Conservation (phyloP, 2,797 vertebrate species). For the Cuculus canorus region DNA sequence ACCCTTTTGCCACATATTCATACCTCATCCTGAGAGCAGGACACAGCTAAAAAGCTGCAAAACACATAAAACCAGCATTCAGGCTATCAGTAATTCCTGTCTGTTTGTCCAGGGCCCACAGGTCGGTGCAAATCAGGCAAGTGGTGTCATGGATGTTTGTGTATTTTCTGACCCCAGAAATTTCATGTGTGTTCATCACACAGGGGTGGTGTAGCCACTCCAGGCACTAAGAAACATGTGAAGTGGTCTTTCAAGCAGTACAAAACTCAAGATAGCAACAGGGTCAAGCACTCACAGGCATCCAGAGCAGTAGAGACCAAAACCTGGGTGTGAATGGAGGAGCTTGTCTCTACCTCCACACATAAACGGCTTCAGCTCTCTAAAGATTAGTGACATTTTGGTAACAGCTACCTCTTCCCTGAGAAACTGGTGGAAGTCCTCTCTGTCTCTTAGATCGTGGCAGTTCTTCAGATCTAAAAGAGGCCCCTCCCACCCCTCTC, state of each 20-base stretch:
- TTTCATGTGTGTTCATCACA: not conserved
- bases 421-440: not conserved
- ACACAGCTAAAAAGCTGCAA: not conserved
- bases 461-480: not conserved
- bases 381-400: not conserved
- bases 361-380: not conserved
- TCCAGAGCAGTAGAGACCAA: not conserved
- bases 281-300: not conserved
- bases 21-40: not conserved
- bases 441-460: not conserved
- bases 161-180: not conserved
- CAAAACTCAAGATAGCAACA: not conserved
- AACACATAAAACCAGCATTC: not conserved
- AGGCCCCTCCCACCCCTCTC: not conserved
- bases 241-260: not conserved
- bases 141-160: accelerated
- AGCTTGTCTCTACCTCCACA: accelerated
- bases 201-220: not conserved
- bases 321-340: not conserved
- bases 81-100: not conserved
- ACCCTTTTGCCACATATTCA: not conserved
- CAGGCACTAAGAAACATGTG: not conserved
- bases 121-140: not conserved
- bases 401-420: not conserved
- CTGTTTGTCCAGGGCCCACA: not conserved